Evolutionary conservation across 2,888 invertebrate species (phyloP).

Genomic region (Thecophora atra): DNA sequence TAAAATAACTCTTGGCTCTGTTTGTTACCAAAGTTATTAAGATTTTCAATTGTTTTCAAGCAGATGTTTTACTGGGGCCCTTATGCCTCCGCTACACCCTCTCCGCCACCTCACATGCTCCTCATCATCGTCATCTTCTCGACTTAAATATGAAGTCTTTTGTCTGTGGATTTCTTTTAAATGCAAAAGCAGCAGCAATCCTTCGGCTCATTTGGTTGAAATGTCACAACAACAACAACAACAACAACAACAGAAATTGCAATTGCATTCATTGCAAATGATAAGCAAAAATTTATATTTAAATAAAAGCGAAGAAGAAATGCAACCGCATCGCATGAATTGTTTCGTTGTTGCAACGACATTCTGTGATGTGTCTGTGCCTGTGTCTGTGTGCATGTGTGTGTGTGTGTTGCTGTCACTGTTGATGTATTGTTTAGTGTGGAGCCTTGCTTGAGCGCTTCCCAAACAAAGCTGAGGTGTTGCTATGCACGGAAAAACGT

Average conservation of each 20-base stretch:
- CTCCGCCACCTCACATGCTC: not conserved
- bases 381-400: constrained; percentile 2
- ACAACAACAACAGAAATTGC: not conserved
- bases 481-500: constrained; percentile 25
- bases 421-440: constrained; percentile 12
- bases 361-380: constrained; percentile 22
- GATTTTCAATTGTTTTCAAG: constrained; percentile 6
- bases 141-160: not conserved
- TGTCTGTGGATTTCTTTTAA: not conserved
- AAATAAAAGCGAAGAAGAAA: constrained; percentile 25
- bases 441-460: constrained; percentile 16
- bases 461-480: not conserved
- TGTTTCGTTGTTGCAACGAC: not conserved
- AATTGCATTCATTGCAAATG: constrained; percentile 27
- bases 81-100: not conserved
- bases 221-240: not conserved
- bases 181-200: not conserved
- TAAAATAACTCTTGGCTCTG: constrained; percentile 16
- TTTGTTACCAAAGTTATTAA: constrained; percentile 21
- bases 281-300: constrained; percentile 28
- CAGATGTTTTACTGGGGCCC: not conserved
- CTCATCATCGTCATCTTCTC: not conserved
- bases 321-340: constrained; percentile 19
- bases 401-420: not conserved
- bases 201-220: not conserved